These are phyloP conservation scores for Chaetodon trifasciatus DNA, from an alignment of 2,797 vertebrate species.

Conservation along the genomic window DNA sequence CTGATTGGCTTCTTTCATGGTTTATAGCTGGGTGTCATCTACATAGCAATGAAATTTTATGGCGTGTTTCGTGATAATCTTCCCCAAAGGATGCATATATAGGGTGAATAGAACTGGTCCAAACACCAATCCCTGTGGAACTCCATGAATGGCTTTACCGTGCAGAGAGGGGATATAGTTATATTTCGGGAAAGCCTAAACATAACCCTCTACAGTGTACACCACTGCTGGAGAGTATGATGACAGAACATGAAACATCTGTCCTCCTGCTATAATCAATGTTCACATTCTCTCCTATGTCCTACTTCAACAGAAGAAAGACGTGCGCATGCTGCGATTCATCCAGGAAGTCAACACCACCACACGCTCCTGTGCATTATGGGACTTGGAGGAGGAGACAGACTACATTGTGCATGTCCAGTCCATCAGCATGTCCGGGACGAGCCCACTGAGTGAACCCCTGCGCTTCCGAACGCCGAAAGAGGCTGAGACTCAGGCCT, in stretches of 20 bases:
- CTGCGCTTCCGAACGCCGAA: conserved; percentile 94
- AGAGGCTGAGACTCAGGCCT: conserved; percentile 92
- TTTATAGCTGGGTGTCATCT: too few relatives aligned
- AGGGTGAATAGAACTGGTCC: too few relatives aligned
- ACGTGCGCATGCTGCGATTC: conserved; percentile 96
- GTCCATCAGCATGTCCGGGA: conserved; percentile 93
- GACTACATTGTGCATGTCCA: conserved; percentile 98
- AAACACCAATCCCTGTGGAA: too few relatives aligned
- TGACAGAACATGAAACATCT: not conserved
- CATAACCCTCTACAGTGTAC: not conserved
- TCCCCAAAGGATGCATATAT: too few relatives aligned
- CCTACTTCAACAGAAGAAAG: conserved; percentile 89
- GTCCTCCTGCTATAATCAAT: not conserved
- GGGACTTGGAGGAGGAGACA: conserved; percentile 97
- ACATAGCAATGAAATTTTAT: too few relatives aligned
- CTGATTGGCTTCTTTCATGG: too few relatives aligned
- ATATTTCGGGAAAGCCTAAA: too few relatives aligned
- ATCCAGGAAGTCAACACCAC: conserved; percentile 99
- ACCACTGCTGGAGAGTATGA: not conserved
- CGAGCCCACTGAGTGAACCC: conserved; percentile 93
- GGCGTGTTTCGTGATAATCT: too few relatives aligned
- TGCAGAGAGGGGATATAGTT: too few relatives aligned
- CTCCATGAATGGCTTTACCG: too few relatives aligned
- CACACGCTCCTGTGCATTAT: conserved; percentile 95
- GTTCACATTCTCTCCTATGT: conserved; percentile 19